Evolutionary conservation across 2,888 invertebrate species (phyloP), one percentile per base, ranked within the genome.

Genomic region (Drosophila borealis): DNA sequence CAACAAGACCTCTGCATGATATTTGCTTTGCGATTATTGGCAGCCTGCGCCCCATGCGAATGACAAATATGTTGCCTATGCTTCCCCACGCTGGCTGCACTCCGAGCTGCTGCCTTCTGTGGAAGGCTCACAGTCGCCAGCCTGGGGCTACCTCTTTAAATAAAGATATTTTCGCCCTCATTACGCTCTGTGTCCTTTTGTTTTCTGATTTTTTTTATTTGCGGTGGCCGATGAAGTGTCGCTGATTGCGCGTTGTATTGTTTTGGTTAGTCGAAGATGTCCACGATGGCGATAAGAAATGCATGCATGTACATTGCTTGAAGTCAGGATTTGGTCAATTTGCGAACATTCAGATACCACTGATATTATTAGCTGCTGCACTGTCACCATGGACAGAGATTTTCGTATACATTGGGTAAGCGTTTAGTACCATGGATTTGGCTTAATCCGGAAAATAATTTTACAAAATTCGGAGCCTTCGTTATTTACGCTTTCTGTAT

Each of bases 181-280:
- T 86, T 86, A 86, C 88, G 88, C 89, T 77, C 61, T 79, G 80
- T 79, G 78, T 84, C 82, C 81, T 81, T 89, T 85, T 86, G 85
- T 89, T 81, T 89, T 39, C 37, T 45, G 37, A 29, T 51, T 56
- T 59, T 71, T 29, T 44, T 55, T 48, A 34, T 14, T 49, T 19
- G 60, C 42, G 66, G 65, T 75, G 79, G 88, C 72, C 90, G 89
- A 89, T 90, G 89, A 89, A 89, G 89, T 90, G 90, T 89, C 83
- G 90, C 90, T 89, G 89, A 89, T 89, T 89, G 88, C 81, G 88
- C 89, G 78, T 86, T 89, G 90, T 87, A 89, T 89, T 90, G 89
- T 90, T 90, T 89, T 78, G 87, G 79, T 73, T 71, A 48, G 53
- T 68, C 62, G 64, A 68, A 72, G 79, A 72, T 71, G 79, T 69